Base-by-base conservation (phyloP, 2,113 vertebrate species). In the Galeopterus variegatus region DNA sequence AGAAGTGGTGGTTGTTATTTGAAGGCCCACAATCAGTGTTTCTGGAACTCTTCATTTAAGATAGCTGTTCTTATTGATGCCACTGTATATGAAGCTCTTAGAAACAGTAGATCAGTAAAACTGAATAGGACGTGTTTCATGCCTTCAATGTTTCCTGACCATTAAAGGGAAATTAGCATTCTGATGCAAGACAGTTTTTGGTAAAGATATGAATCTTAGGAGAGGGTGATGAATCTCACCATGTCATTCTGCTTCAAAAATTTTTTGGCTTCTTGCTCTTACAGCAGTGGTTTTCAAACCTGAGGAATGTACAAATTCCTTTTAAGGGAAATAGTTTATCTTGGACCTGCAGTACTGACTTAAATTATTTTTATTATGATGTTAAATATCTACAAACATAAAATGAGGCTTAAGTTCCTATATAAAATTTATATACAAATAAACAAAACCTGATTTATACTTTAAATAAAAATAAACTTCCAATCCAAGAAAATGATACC, bases 271-370 rank as follows among this genome's bases (percentile, higher is more conserved):
- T 94, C 85, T 94, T 96, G 64, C 36, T 96, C 41, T 96, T 19
- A 72, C 2, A 76, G 26, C 70, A 88, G n/a, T 94, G 52, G 41
- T 83, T 94, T 83, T 97, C 76, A 93, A 88, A 79, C 48, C 90
- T 94, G 58, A 90, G n/a, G 75, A 94, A 94, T 94, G 41, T 75
- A 70, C 45, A 93, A 10, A 72, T 84, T 88, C 64, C 76, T 95
- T 96, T 83, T 92, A 90, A 94, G 92, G 81, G 36, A 95, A 90
- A 95, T 95, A 84, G 84, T 90, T 95, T 93, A 75, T 88, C 81
- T 93, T 88, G 33, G 33, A 70, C 79, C 17, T 23, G 50, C 5
- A 41, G 56, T 65, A 48, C 64, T 94, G 70, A 82, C 62, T 86
- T 93, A 79, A 96, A 93, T 82, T 89, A 64, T 64, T 92, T 91